Percentiles rank a stretch among this genome's conserved stretches.
phyloP scores from a whole-genome alignment of 2,113 vertebrate species.

The Xiphophorus maculatus region DNA sequence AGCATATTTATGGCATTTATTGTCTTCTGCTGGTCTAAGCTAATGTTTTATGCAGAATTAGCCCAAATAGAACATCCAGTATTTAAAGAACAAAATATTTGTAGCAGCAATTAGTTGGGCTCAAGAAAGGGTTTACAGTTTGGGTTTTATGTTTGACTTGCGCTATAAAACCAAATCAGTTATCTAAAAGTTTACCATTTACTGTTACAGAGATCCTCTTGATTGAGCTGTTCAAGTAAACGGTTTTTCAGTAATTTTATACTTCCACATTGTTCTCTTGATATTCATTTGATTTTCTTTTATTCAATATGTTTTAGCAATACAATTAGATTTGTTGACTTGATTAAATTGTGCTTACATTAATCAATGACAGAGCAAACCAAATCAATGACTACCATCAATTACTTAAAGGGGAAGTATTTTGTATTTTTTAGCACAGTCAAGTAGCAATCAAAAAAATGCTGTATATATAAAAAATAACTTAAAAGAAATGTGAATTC shows the following conservation, averaged over 20 bases:
- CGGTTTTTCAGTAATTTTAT: too few relatives aligned
- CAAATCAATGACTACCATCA: neutral
- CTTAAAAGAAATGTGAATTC: too few relatives aligned
- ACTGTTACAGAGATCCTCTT: neutral
- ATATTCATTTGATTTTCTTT: too few relatives aligned
- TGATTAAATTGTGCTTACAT: neutral
- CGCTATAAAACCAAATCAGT: neutral
- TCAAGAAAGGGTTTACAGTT: neutral
- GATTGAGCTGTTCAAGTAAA: too few relatives aligned
- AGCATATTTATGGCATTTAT: neutral
- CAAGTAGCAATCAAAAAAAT: too few relatives aligned
- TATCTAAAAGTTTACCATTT: neutral
- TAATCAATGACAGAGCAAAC: neutral
- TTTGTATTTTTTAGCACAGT: too few relatives aligned
- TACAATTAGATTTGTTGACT: too few relatives aligned
- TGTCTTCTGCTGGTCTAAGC: neutral
- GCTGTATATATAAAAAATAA: too few relatives aligned
- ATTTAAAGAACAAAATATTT: neutral
- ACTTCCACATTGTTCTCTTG: too few relatives aligned
- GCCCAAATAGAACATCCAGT: neutral
- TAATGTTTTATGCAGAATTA: neutral
- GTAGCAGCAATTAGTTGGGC: neutral
- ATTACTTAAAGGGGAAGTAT: neutral
- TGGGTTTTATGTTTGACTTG: too few relatives aligned
- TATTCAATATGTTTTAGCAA: too few relatives aligned